Evolutionary conservation across 1,140 invertebrate species (phyloP), one percentile per base, ranked within the genome.

Genomic region (Bombus fervidus): DNA sequence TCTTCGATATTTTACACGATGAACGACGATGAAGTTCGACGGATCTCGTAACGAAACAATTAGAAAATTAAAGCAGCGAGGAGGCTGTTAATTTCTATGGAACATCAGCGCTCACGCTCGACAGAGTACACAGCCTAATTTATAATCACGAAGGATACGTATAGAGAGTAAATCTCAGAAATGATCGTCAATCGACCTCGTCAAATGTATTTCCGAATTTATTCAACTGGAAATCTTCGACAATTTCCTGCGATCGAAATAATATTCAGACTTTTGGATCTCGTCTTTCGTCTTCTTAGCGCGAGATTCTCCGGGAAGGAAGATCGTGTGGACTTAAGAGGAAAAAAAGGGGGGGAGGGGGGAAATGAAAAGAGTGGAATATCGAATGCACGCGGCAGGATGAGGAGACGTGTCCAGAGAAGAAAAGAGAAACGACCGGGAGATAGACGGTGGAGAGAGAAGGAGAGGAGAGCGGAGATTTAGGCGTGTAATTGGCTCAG

Each of bases 401-500:
- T 39, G 15, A 37, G n/a, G 34, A 59, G 31, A 9, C 34, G 37
- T 3, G 75, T 77, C 72, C 66, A 57, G 4, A 64, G 66, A 37
- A 64, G 37, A 53, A 43, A 39, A 47, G 41, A 66, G 59, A 37
- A 62, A 47, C 28, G 75, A 78, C 22, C 9, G 64, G 53, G 37
- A 66, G 74, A 69, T n/a, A 34, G 57, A 64, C 62, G 39, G 57
- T 25, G 62, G 78, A 59, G 85, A 86, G 81, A 78, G 78, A 88
- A 90, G 85, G 88, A 88, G 78, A 86, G 83, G 74, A 83, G 91
- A 86, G 85, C 68, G 86, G 93, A 94, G 94, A 94, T 94, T 95
- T 95, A 94, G 93, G 90, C 94, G 92, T 95, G 94, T 95, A 95
- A 95, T 95, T 95, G 95, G 95, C 94, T 95, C 95, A 95, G 94